phyloP scores from a whole-genome alignment of 2,113 vertebrate genomes.

The Balaeniceps rex region DNA sequence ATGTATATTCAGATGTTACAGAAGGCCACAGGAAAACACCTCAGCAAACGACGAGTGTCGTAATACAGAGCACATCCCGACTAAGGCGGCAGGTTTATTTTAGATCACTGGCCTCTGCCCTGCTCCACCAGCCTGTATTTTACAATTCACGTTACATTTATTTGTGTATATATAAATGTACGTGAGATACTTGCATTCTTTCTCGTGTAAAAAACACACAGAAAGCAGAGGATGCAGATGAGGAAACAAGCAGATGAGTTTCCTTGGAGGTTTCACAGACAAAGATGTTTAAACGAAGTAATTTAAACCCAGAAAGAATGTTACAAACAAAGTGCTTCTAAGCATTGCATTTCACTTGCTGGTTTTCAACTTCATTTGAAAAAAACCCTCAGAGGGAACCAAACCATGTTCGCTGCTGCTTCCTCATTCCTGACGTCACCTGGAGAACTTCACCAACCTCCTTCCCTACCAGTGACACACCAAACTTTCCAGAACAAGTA shows the following conservation, averaged over 20 bases:
- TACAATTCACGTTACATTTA: not conserved
- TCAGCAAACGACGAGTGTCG: not conserved
- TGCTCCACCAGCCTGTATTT: not conserved
- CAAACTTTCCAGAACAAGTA: not conserved
- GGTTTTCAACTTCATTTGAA: not conserved
- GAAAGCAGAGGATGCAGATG: not conserved
- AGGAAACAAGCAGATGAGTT: not conserved
- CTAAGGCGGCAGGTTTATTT: not conserved
- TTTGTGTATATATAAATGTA: not conserved
- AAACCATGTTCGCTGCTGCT: conserved; percentile 20
- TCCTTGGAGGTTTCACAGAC: not conserved
- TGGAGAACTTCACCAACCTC: not conserved
- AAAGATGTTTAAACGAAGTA: conserved; percentile 30
- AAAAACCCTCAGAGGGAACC: conserved; percentile 15
- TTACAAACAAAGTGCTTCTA: conserved; percentile 14
- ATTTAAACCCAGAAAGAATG: conserved; percentile 40
- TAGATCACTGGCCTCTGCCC: not conserved
- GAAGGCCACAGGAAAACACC: not conserved
- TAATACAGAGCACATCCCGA: not conserved
- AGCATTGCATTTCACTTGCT: not conserved
- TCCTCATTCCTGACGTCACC: not conserved
- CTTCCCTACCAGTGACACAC: not conserved
- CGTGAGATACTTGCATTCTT: not conserved
- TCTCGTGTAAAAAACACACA: not conserved
- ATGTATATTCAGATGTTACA: not conserved